Conservation (phyloP, 2,113 vertebrate genomes). For the Anseranas semipalmata region DNA sequence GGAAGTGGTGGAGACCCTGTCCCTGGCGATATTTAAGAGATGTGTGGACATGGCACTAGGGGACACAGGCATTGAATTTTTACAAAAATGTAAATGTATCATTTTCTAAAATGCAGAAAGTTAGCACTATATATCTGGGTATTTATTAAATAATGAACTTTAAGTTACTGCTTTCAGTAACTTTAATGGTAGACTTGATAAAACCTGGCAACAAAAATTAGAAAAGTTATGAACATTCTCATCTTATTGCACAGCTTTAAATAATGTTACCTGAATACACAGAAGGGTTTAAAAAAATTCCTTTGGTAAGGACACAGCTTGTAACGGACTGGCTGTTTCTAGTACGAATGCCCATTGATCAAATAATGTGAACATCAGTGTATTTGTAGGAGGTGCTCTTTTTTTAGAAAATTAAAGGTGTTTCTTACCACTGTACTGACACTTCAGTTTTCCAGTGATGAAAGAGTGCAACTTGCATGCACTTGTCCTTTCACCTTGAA, state of each 20-base stretch:
- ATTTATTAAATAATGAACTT: background rate
- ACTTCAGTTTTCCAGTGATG: background rate
- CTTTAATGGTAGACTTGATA: background rate
- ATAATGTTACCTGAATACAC: background rate
- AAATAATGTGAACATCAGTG: background rate
- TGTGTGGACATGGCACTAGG: too few relatives aligned
- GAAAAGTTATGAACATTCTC: background rate
- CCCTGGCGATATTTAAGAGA: too few relatives aligned
- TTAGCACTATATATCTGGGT: background rate
- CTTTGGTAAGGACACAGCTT: background rate
- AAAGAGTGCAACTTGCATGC: background rate
- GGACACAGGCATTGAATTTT: background rate
- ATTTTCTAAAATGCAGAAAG: background rate
- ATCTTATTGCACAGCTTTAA: background rate
- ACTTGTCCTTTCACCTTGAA: background rate
- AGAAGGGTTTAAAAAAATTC: background rate
- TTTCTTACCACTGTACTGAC: background rate
- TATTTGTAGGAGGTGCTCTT: background rate
- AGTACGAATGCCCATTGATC: background rate
- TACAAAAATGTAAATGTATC: background rate
- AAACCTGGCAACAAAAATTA: background rate
- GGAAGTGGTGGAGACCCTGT: too few relatives aligned
- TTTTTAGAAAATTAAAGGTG: background rate
- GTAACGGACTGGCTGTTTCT: background rate
- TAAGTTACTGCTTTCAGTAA: background rate